A percentile compares a stretch with the other conserved stretches of the same genome.
Evolutionary conservation across 2,888 invertebrate species (phyloP).

Genomic region (Lysandra coridon): DNA sequence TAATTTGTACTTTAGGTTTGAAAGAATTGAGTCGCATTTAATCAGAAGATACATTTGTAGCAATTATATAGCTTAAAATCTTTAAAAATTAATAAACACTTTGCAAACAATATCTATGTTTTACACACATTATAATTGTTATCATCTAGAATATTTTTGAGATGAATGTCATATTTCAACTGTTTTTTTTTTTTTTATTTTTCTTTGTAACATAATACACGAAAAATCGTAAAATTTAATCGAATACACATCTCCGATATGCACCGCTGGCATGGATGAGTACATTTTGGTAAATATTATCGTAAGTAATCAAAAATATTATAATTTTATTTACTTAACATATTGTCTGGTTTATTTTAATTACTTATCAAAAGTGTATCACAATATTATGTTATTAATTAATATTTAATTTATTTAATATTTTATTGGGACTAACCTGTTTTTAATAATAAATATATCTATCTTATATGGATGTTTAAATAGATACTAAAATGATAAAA

Average conservation of each 20-base stretch:
- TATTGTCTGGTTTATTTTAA: not conserved
- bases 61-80: not conserved
- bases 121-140: too few species aligned
- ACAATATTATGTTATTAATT: not conserved
- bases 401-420: not conserved
- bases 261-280: constrained; percentile 80
- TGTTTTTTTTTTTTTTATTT: not conserved
- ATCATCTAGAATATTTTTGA: too few species aligned
- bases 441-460: not conserved
- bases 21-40: not conserved
- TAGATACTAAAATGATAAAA: not conserved
- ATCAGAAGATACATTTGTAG: not conserved
- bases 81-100: not conserved
- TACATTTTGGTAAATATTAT: constrained; percentile 64
- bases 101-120: too few species aligned
- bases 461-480: not conserved
- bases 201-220: constrained; percentile 42
- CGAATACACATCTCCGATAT: constrained; percentile 65
- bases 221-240: constrained; percentile 49
- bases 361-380: not conserved
- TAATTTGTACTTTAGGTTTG: not conserved
- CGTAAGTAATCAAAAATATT: constrained; percentile 38
- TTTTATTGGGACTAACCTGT: not conserved
- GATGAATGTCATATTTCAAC: too few species aligned
- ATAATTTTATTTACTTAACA: constrained; percentile 36